Base-by-base conservation (phyloP, 2,113 vertebrate species). In the Sylvietta virens region DNA sequence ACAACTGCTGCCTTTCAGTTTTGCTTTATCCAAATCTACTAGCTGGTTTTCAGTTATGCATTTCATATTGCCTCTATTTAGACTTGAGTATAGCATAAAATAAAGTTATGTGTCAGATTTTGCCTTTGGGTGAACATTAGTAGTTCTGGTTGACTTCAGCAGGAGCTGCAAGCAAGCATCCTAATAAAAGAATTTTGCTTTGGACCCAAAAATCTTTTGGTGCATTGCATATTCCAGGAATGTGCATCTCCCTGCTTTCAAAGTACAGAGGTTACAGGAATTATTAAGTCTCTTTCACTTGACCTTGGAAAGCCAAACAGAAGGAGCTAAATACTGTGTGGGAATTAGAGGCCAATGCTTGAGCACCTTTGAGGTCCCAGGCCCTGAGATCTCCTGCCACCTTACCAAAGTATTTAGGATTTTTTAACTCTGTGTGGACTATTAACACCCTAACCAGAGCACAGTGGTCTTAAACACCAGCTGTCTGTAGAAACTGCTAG, bases 91-190 rank as follows among this genome's bases (percentile, higher is more conserved):
- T 82, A 80, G 47, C 58, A 44, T 62, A 60, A 88, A 88, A 76
- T 80, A 91, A 93, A 73, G 58, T 54, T 92, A 23, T 61, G 91
- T 90, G 81, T 94, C 70, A 94, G 77, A 73, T 90, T 93, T 74
- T 94, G 60, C 91, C 39, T 42, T 88, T 96, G 64, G 42, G 62
- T 90, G 80, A 83, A 17, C 67, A 64, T 74, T 19, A 66, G 40
- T 83, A 44, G 39, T 81, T 93, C 56, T 50, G 42, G 45, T 90
- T 95, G 90, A 90, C 54, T 97, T 93, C 90, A 86, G 45, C 26
- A 45, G 76, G 33, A 90, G 67, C 86, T 92, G 66, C 80, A 83
- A 85, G 86, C 88, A 90, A 81, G n/a, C 24, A 66, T 66, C 39
- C 67, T 88, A 84, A 86, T 92, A 91, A 90, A 95, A 90, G 51